Evolutionary conservation across 2,113 vertebrate genomes (phyloP).

Genomic region (Aptenodytes forsteri): DNA sequence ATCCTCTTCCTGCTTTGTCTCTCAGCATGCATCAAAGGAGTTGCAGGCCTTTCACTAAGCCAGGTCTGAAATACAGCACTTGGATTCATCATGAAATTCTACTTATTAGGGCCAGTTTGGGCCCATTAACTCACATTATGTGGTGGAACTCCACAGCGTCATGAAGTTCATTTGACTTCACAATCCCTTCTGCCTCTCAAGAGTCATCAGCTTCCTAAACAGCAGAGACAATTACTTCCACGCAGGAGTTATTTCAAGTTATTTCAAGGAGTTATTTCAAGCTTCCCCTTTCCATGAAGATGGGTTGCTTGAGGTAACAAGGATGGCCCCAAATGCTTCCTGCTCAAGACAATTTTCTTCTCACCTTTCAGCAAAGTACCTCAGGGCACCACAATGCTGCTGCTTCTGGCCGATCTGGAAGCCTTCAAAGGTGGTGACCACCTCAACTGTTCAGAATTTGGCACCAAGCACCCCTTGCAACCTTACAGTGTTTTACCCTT

Average conservation of each 20-base stretch:
- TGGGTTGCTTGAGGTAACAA: neutral
- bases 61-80: neutral
- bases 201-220: neutral
- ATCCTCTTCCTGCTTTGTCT: neutral
- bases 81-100: neutral
- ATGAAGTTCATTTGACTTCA: neutral
- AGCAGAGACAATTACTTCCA: neutral
- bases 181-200: neutral
- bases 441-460: neutral
- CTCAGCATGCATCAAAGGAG: neutral
- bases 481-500: neutral
- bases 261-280: neutral
- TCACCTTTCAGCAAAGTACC: neutral
- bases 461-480: neutral
- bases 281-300: neutral
- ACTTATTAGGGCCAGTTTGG: neutral
- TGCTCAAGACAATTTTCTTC: neutral
- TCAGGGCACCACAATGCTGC: neutral
- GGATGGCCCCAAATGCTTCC: neutral
- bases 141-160: neutral
- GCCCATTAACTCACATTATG: neutral
- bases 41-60: neutral
- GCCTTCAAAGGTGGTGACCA: neutral
- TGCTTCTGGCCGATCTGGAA: neutral
- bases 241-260: neutral